A percentile compares a stretch with the other conserved stretches of the same genome.
phyloP scores from a whole-genome alignment of 2,888 invertebrate species.

The Leptinotarsa juncta region DNA sequence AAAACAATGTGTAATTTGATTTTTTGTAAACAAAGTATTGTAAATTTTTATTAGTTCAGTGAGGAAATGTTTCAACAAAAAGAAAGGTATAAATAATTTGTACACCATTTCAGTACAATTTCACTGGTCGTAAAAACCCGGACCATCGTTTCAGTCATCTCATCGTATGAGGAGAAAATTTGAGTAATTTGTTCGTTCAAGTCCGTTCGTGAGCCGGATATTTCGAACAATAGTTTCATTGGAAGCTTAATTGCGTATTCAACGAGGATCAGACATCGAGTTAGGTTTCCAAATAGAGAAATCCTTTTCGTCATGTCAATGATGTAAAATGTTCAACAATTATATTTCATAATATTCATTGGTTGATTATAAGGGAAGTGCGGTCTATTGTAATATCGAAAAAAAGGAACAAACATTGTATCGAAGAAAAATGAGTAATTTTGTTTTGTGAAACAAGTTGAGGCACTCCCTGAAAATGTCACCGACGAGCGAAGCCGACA shows the following conservation, averaged over 20 bases:
- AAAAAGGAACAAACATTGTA: conserved; percentile 18
- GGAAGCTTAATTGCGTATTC: neutral
- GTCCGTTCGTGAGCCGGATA: neutral
- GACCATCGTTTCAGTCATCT: no score
- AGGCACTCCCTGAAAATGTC: conserved; percentile 43
- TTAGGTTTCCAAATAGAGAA: neutral
- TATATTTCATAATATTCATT: conserved; percentile 10
- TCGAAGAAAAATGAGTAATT: conserved; percentile 29
- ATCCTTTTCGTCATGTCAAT: conserved; percentile 6
- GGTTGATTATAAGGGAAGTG: conserved; percentile 17
- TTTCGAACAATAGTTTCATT: neutral
- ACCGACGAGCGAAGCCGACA: conserved; percentile 41
- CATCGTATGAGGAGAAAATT: no score
- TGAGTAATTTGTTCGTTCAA: no score
- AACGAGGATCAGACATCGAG: neutral
- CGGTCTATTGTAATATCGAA: conserved; percentile 29
- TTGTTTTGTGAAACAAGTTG: conserved; percentile 27
- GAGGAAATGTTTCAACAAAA: no score
- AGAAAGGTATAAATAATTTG: no score
- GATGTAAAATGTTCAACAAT: conserved; percentile 10
- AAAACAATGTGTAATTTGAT: no score
- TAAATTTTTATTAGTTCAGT: no score
- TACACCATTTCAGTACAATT: no score
- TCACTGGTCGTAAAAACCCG: no score
- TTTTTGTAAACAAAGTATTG: no score